These are phyloP conservation scores for Oryzias javanicus DNA, from an alignment of 2,113 vertebrate species.

Conservation along the genomic window DNA sequence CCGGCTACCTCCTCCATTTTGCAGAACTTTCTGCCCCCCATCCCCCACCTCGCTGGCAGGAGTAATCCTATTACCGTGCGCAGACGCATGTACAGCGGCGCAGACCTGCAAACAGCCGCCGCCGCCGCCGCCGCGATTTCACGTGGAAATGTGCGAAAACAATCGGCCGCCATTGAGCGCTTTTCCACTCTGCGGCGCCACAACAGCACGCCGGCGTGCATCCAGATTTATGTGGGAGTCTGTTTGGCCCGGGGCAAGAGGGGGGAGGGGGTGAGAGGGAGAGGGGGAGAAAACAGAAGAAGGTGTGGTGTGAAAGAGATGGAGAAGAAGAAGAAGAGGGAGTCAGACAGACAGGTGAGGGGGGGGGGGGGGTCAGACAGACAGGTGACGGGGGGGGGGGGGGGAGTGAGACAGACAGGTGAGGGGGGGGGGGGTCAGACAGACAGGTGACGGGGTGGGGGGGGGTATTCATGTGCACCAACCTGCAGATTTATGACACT, in stretches of 20 bases:
- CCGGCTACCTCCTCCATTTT: slow-evolving; percentile 96
- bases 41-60: slow-evolving; percentile 86
- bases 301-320: slow-evolving; percentile 52
- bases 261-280: slow-evolving; percentile 22
- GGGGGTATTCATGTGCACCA: slow-evolving; percentile 92
- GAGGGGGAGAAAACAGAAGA: slow-evolving; percentile 31
- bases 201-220: slow-evolving; percentile 65
- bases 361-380: slow-evolving; percentile 65
- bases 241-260: slow-evolving; percentile 80
- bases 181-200: slow-evolving; percentile 60
- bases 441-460: slow-evolving; percentile 29
- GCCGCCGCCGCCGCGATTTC: slow-evolving; percentile 29
- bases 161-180: slow-evolving; percentile 6
- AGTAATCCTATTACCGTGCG: slow-evolving; percentile 96
- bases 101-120: slow-evolving; percentile 21
- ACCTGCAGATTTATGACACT: slow-evolving; percentile 98
- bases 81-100: slow-evolving; percentile 35
- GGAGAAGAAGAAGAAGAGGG: slow-evolving; percentile 35
- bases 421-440: slow-evolving; percentile 38
- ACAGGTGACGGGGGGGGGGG: no score
- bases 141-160: slow-evolving; percentile 8
- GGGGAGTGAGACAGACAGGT: slow-evolving; percentile 40
- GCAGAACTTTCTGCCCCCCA: slow-evolving; percentile 91
- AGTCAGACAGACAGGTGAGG: slow-evolving; percentile 36
- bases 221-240: slow-evolving; percentile 78